These are phyloP conservation scores for Pangasius sanitwongsei DNA, from an alignment of 2,797 vertebrate genomes.

Conservation along the genomic window DNA sequence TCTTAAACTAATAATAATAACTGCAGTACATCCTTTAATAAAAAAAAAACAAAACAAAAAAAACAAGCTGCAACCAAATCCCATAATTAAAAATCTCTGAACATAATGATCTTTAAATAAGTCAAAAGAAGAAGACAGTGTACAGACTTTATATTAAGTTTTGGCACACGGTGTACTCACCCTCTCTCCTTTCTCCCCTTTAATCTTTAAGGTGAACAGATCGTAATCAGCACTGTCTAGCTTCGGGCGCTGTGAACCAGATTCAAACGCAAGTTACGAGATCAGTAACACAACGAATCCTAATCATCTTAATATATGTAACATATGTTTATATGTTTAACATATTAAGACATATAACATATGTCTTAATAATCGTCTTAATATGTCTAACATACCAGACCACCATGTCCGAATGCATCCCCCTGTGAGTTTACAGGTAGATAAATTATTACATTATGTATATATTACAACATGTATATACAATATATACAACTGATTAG, in stretches of 20 bases:
- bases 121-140: background rate
- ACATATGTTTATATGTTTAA: conserved; percentile 61
- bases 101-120: background rate
- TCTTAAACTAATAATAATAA: conserved; percentile 19
- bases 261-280: background rate
- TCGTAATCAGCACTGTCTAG: conserved; percentile 69
- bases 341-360: too few relatives aligned
- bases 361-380: background rate
- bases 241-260: conserved; percentile 71
- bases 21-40: background rate
- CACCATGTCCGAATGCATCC: conserved; percentile 72
- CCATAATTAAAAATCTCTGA: conserved; percentile 10
- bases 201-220: conserved; percentile 71
- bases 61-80: conserved; percentile 14
- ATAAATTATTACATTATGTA: background rate
- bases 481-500: background rate
- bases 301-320: background rate
- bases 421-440: conserved; percentile 66
- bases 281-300: background rate
- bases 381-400: conserved; percentile 73
- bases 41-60: background rate
- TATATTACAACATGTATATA: background rate
- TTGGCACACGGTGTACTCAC: conserved; percentile 67
- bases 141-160: background rate
- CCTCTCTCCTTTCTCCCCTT: conserved; percentile 86